Percentiles rank a stretch among this genome's conserved stretches.
Conservation (phyloP, 2,113 vertebrate genomes). For the Cyanistes caeruleus region DNA sequence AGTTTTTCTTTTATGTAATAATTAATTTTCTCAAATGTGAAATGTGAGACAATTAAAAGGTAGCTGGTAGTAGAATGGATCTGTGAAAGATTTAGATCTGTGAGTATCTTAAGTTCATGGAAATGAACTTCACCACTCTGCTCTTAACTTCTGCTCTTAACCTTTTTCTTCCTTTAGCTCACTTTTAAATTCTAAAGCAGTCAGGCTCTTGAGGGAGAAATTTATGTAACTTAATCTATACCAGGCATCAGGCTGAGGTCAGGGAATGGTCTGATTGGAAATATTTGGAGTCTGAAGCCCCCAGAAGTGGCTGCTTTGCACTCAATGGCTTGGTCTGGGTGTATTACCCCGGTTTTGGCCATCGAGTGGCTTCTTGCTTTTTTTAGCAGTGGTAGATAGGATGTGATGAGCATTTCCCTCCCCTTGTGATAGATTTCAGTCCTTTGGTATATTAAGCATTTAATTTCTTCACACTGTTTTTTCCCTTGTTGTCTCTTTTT, state of each 20-base stretch:
- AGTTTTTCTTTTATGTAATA: background rate
- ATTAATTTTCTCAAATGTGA: background rate
- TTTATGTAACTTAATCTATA: background rate
- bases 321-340: background rate
- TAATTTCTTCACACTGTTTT: background rate
- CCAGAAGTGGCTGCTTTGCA: background rate
- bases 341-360: background rate
- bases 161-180: background rate
- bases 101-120: background rate
- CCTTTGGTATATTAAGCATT: background rate
- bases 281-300: background rate
- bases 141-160: background rate
- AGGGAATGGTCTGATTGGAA: background rate
- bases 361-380: background rate
- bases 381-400: background rate
- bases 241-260: background rate
- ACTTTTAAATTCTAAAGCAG: background rate
- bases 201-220: background rate
- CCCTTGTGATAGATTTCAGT: background rate
- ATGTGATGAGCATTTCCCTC: background rate
- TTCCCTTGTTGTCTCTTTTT: background rate
- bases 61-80: background rate
- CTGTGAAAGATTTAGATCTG: background rate
- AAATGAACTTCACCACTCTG: background rate
- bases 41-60: background rate